Base-by-base conservation (phyloP, 2,113 vertebrate genomes). In the Motacilla alba region DNA sequence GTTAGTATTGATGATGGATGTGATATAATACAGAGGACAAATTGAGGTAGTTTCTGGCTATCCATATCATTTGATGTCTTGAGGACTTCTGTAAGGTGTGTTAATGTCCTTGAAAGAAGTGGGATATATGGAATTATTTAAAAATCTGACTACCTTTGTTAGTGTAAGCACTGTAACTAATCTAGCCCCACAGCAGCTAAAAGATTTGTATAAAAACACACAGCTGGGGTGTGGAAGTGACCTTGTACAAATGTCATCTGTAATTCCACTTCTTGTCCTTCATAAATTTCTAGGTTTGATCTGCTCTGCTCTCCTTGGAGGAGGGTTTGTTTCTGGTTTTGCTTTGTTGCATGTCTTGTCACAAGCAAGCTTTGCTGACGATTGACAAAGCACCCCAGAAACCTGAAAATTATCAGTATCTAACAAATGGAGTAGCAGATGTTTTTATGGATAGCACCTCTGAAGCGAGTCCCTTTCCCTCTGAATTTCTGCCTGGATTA, bases 1-100 rank as follows among this genome's bases (percentile, higher is more conserved):
- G 12, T 62, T 46, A 50, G 5, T 50, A 28, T 66, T 64, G 41
- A 37, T 0, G 0, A 18, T 23, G 26, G 30, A 6, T 23, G 22
- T 55, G 22, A 24, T 63, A 26, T 1, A 59, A 53, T 7, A 44
- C 6, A 87, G 9, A 74, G 13, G 31, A 60, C 10, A 49, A 66
- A 75, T 78, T 39, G 30, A 16, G 1, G 19, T 74, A 44, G 6
- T 39, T 77, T 24, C 44, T 89, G 44, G 5, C 35, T 79, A 9
- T 56, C 44, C 7, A 3, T 44, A 78, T 13, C 35, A 27, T 82
- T 50, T 56, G 9, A 52, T 64, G 10, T 81, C 73, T 81, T 62
- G n/a, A 63, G 23, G 55, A 49, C 4, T 78, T 87, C 26, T 68
- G 6, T 44, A n/a, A 50, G 17, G 13, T 77, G 3, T 44, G 17